These are phyloP conservation scores for Nomada fabriciana DNA, from an alignment of 2,888 invertebrate genomes.

Conservation along the genomic window DNA sequence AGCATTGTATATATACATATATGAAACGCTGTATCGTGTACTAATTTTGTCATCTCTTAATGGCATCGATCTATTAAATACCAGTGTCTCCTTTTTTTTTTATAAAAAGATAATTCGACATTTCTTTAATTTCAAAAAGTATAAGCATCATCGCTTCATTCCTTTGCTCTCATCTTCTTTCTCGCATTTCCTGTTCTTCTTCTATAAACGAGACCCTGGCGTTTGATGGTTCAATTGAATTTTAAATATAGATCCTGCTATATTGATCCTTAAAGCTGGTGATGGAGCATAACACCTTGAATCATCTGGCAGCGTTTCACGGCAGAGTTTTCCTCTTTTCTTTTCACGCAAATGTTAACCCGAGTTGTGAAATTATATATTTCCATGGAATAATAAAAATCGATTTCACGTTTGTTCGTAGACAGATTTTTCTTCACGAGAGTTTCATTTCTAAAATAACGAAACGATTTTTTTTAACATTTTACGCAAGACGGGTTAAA, in stretches of 20 bases:
- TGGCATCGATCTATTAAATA: constrained; percentile 25
- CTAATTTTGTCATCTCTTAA: constrained; percentile 23
- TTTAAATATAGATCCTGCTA: constrained; percentile 46
- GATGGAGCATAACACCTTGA: constrained; percentile 44
- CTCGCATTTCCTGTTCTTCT: not conserved
- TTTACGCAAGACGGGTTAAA: constrained; percentile 19
- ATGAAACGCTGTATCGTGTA: constrained; percentile 1
- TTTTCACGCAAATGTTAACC: constrained; percentile 2
- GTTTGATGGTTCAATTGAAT: constrained; percentile 25
- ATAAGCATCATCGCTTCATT: too few relatives aligned
- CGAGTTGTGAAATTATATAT: constrained; percentile 12
- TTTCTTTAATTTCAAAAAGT: too few relatives aligned
- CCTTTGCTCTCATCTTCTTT: too few relatives aligned
- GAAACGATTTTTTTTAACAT: not conserved
- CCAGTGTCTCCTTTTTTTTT: constrained; percentile 3
- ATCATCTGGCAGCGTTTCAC: constrained; percentile 31
- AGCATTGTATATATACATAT: not conserved
- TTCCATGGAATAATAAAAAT: too few relatives aligned
- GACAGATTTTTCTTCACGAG: not conserved
- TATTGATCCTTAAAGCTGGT: constrained; percentile 43
- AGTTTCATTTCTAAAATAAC: too few relatives aligned
- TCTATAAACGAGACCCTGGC: constrained; percentile 30
- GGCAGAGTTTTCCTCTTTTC: constrained; percentile 16
- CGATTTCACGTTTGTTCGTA: not conserved
- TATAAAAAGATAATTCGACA: not conserved